These are phyloP conservation scores for Seira ritae DNA, from an alignment of 2,888 invertebrate species.

Conservation along the genomic window DNA sequence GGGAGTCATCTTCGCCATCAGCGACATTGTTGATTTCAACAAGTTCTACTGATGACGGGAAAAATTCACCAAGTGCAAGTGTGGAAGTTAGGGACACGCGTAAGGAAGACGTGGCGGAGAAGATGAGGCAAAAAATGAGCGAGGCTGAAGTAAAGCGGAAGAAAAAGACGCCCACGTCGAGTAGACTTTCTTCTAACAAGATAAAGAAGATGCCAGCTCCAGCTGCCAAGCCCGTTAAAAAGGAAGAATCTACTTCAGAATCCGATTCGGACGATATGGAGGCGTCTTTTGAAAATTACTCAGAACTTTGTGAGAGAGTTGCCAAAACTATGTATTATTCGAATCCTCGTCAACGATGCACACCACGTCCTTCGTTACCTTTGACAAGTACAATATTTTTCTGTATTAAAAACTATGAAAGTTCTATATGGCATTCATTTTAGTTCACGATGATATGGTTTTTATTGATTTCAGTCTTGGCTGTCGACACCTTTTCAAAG, in stretches of 20 bases:
- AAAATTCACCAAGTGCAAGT: no score
- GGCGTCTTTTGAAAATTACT: conserved; percentile 80
- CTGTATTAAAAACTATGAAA: background rate
- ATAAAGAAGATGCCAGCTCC: conserved; percentile 17
- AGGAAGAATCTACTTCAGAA: conserved; percentile 20
- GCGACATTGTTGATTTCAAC: background rate
- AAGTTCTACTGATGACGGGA: background rate
- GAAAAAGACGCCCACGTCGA: background rate
- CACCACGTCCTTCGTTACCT: conserved; percentile 85
- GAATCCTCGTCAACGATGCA: conserved; percentile 80
- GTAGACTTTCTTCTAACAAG: background rate
- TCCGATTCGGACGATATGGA: conserved; percentile 36
- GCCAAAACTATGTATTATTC: conserved; percentile 94
- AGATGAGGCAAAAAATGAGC: background rate
- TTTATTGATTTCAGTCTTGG: no score
- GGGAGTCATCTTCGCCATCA: background rate
- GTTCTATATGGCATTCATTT: background rate
- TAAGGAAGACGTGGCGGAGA: background rate
- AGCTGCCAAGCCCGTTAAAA: background rate
- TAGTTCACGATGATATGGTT: no score
- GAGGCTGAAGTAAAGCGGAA: background rate
- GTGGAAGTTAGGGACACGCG: no score
- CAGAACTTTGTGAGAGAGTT: conserved; percentile 87
- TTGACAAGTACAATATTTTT: conserved; percentile 90
- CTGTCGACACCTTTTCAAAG: conserved; percentile 89